Base-by-base conservation (phyloP, 2,888 invertebrate species). In the Chromoteleia sp. region DNA sequence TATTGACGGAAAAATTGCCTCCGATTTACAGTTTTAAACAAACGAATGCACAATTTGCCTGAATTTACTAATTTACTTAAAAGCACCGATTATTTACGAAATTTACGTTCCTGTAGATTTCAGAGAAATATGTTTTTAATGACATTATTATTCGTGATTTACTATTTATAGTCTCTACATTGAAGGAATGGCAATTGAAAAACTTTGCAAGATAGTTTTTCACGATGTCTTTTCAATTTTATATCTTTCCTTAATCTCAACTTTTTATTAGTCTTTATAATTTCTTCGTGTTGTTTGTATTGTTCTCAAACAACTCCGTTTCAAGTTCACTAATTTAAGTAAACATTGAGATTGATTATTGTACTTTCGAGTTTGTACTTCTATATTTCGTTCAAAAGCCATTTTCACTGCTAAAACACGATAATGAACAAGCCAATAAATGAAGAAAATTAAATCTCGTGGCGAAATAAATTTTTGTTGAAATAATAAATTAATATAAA, bases 361-460 rank as follows among this genome's bases (percentile, higher is more conserved):
- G 21, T 5, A 21, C 48, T 19, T 21, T 12, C 25, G n/a, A 10
- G 19, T 6, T 17, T n/a, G 48, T 21, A 12, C 21, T 48, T 21
- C 21, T 48, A 48, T 43, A 17, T 33, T 33, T 33, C n/a, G n/a
- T n/a, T n/a, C n/a, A n/a, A n/a, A n/a, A n/a, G n/a, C n/a, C n/a
- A 82, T 80, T 84, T 82, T 76, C 61, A 67, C 77, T 81, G 81
- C 84, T 87, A 89, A 89, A 87, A 86, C n/a, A n/a, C n/a, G n/a
- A n/a, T n/a, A n/a, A n/a, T n/a, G n/a, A n/a, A n/a, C n/a, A n/a
- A n/a, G n/a, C n/a, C n/a, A n/a, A n/a, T n/a, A n/a, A n/a, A n/a
- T n/a, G n/a, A n/a, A n/a, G n/a, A n/a, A n/a, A n/a, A n/a, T n/a
- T n/a, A n/a, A n/a, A n/a, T n/a, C n/a, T n/a, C n/a, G n/a, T 25